These are phyloP conservation scores for Apamea sordens DNA, from an alignment of 2,888 invertebrate species.

Conservation along the genomic window DNA sequence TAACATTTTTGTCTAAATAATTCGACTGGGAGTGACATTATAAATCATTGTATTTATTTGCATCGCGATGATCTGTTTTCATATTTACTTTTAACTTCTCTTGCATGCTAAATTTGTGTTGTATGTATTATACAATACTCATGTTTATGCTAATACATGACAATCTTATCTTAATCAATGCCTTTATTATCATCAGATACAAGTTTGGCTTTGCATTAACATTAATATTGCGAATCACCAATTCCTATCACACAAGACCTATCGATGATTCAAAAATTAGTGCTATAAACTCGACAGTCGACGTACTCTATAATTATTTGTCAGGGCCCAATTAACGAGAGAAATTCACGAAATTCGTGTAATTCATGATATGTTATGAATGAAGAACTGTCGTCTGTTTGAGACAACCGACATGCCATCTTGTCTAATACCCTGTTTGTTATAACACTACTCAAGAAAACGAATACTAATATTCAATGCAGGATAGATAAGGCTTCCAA, in stretches of 20 bases:
- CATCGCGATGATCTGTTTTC: neutral
- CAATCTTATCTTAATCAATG: neutral
- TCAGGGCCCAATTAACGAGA: slow-evolving; percentile 65
- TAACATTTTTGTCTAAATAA: too few relatives aligned
- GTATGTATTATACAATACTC: neutral
- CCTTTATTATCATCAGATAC: slow-evolving; percentile 6
- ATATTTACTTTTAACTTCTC: neutral
- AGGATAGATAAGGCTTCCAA: slow-evolving; percentile 15
- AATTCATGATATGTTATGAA: slow-evolving; percentile 61
- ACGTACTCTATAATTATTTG: slow-evolving; percentile 38
- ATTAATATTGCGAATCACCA: slow-evolving; percentile 10
- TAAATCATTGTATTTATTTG: neutral
- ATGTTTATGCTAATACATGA: neutral
- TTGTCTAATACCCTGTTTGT: slow-evolving; percentile 58
- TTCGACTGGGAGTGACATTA: neutral
- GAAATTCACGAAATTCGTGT: slow-evolving; percentile 18
- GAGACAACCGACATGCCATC: slow-evolving; percentile 68
- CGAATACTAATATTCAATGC: slow-evolving; percentile 31
- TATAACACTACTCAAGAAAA: slow-evolving; percentile 29
- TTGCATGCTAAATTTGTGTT: neutral
- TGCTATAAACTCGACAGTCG: slow-evolving; percentile 13
- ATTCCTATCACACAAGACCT: neutral
- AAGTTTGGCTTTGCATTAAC: neutral
- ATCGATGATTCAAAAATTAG: slow-evolving; percentile 21
- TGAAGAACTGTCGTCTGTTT: slow-evolving; percentile 67